Conservation (phyloP, 2,113 vertebrate genomes). For the Camarhynchus parvulus region DNA sequence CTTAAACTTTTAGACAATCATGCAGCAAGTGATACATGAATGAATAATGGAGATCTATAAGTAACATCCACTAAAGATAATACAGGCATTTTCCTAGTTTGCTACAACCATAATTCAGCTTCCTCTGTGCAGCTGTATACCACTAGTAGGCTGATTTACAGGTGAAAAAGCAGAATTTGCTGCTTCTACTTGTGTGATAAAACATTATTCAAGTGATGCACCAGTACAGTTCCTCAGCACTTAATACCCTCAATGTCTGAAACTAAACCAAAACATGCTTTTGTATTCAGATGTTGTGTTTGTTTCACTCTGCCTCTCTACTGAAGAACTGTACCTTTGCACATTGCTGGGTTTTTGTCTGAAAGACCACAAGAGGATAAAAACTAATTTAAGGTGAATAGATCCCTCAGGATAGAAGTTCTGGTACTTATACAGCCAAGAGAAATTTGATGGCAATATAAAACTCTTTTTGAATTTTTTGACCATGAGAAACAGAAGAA, state of each 20-base stretch:
- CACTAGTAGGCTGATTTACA: not conserved
- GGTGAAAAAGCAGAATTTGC: slow-evolving; percentile 6
- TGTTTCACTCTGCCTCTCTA: not conserved
- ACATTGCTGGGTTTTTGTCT: not conserved
- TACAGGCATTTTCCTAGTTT: not conserved
- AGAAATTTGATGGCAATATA: not conserved
- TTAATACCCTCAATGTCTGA: not conserved
- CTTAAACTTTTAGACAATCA: not conserved
- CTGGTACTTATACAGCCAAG: not conserved
- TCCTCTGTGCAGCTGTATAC: not conserved
- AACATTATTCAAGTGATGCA: not conserved
- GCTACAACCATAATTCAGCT: not conserved
- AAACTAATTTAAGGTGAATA: not conserved
- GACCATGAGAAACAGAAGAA: not conserved
- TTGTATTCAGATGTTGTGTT: not conserved
- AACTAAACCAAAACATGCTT: not conserved
- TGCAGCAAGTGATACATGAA: not conserved
- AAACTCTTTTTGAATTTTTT: not conserved
- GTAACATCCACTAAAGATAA: not conserved
- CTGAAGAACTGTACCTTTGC: not conserved
- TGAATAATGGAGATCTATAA: not conserved
- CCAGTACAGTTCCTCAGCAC: not conserved
- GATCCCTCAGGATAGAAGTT: not conserved
- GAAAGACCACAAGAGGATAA: not conserved
- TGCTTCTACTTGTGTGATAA: not conserved